Conservation (phyloP, 1,140 invertebrate genomes). For the Eumaeus atala region DNA sequence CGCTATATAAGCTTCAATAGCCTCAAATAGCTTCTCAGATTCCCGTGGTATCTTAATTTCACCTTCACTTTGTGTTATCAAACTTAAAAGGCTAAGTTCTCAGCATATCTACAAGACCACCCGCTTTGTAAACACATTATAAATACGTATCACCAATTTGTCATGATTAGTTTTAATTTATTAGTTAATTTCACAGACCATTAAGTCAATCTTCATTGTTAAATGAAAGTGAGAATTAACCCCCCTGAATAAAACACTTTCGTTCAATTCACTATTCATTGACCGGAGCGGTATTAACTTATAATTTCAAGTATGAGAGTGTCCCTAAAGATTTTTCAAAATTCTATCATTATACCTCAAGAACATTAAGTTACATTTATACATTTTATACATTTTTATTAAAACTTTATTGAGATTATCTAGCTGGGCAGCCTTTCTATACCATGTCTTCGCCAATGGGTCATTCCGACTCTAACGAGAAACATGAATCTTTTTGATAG, state of each 20-base stretch:
- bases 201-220: slow-evolving; percentile 56
- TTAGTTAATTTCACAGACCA: slow-evolving; percentile 64
- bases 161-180: slow-evolving; percentile 70
- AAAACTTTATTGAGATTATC: too few species aligned
- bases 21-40: slow-evolving; percentile 21
- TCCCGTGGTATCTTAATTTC: slow-evolving; percentile 45
- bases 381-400: too few species aligned
- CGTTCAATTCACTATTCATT: slow-evolving; percentile 48
- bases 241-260: slow-evolving; percentile 57
- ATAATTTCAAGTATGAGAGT: too few species aligned
- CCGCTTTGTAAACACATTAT: slow-evolving; percentile 36
- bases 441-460: too few species aligned
- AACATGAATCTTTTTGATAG: too few species aligned
- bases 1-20: slow-evolving; percentile 13
- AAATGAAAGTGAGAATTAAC: slow-evolving; percentile 53
- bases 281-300: slow-evolving; percentile 10
- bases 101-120: slow-evolving; percentile 49
- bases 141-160: slow-evolving; percentile 60
- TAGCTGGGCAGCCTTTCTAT: too few species aligned
- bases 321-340: too few species aligned
- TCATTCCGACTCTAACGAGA: too few species aligned
- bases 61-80: slow-evolving; percentile 10
- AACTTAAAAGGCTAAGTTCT: slow-evolving; percentile 44
- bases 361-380: too few species aligned
- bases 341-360: too few species aligned